Conservation (phyloP, 2,113 vertebrate species). For the Corythornis cristatus region DNA sequence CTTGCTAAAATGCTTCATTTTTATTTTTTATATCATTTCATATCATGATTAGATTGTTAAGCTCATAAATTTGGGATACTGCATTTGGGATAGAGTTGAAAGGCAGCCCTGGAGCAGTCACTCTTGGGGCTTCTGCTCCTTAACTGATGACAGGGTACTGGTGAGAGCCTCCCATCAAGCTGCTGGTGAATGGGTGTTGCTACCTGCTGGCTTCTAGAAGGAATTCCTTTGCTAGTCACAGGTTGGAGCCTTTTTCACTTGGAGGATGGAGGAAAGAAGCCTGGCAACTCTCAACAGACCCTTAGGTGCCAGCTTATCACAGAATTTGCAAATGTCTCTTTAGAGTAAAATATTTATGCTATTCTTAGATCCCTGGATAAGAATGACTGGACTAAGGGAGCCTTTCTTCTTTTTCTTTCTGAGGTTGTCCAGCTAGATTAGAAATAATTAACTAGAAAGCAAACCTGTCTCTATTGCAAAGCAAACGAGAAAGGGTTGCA, state of each 20-base stretch:
- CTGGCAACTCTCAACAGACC: not conserved
- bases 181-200: not conserved
- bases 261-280: not conserved
- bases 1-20: not conserved
- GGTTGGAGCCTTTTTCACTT: not conserved
- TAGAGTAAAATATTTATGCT: not conserved
- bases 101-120: not conserved
- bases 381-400: not conserved
- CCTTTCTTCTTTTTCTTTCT: constrained; percentile 17
- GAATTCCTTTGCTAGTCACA: not conserved
- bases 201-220: not conserved
- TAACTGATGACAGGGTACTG: not conserved
- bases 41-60: not conserved
- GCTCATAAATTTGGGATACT: not conserved
- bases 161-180: not conserved
- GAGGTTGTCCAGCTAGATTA: constrained; percentile 4
- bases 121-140: not conserved
- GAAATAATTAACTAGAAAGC: constrained; percentile 56
- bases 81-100: not conserved
- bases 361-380: not conserved
- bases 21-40: not conserved
- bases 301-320: not conserved
- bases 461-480: not conserved
- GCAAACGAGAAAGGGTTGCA: not conserved
- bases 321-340: not conserved